phyloP scores from a whole-genome alignment of 2,797 vertebrate species.

The Acrossocheilus wenchowensis region DNA sequence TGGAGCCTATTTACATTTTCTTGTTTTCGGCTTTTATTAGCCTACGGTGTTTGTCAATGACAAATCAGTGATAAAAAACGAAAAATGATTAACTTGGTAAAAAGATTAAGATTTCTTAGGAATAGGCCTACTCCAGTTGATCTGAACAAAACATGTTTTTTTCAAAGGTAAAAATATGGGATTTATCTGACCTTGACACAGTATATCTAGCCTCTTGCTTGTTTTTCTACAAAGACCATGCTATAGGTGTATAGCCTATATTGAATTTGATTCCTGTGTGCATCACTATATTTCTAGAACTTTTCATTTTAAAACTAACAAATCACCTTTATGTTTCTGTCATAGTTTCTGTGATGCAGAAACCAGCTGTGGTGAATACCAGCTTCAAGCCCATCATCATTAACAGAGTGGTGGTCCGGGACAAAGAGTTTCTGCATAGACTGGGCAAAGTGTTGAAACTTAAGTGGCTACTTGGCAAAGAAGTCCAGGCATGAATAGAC shows the following conservation, averaged over 20 bases:
- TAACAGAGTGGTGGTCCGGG: conserved; percentile 22
- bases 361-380: not conserved
- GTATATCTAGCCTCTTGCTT: not conserved
- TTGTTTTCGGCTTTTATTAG: not conserved
- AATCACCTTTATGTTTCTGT: not conserved
- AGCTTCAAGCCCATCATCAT: conserved; percentile 10
- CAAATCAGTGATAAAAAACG: too few species aligned
- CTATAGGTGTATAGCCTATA: not conserved
- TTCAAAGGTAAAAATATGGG: not conserved
- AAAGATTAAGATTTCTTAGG: too few species aligned
- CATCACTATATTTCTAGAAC: not conserved
- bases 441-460: conserved; percentile 42
- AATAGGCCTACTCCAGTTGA: not conserved
- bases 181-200: not conserved
- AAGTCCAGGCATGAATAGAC: conserved; percentile 36
- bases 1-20: not conserved
- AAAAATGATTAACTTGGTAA: too few species aligned
- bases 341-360: conserved; percentile 21
- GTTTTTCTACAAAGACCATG: not conserved
- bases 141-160: not conserved
- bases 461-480: conserved; percentile 32
- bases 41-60: too few species aligned
- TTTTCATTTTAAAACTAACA: not conserved
- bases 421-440: conserved; percentile 29
- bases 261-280: not conserved